Base-by-base conservation (phyloP, 2,888 invertebrate species). In the Halocaridina rubra region DNA sequence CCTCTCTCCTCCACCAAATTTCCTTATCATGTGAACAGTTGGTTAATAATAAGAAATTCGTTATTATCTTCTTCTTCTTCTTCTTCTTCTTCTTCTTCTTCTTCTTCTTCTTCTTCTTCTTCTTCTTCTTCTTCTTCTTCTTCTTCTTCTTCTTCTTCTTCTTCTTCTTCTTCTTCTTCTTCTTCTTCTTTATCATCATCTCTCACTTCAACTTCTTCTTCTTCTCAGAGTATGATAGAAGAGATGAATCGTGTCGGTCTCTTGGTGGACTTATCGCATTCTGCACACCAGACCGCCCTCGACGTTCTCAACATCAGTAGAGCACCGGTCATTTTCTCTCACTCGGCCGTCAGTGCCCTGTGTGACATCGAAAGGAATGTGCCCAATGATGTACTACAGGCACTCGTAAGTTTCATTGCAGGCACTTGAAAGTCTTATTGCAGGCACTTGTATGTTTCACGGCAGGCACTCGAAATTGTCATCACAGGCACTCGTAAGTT, bases 241-340 rank as follows among this genome's bases (percentile, higher is more conserved):
- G 94, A 94, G 91, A 93, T 94, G 92, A 94, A 94, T 90, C 92
- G 94, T 30, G 90, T 94, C 74, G 94, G 94, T 1, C 94, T 94
- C 94, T 91, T 94, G 81, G 93, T 94, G 69, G 94, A 94, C 90
- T 91, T 94, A 75, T 93, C 93, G 0, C 93, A 94, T 90, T 93
- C 94, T 0, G 93, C 94, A 10, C 92, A 93, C 82, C 91, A 92
- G 69, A 94, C 94, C 7, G 94, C 94, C 93, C 91, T 92, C 32
- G 93, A 93, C 89, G 93, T 93, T 1, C 90, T 94, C 59, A 91
- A 91, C 32, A 92, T 93, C 1, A 93, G 94, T 0, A 92, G 92
- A 88, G 94, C 89, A 0, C 94, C 94, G 0, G 93, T 94, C 77
- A 92, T 94, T 82, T 93, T 93, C 89, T 93, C 93, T 69, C 94